phyloP scores from a whole-genome alignment of 1,140 invertebrate species.

The Achroia grisella region DNA sequence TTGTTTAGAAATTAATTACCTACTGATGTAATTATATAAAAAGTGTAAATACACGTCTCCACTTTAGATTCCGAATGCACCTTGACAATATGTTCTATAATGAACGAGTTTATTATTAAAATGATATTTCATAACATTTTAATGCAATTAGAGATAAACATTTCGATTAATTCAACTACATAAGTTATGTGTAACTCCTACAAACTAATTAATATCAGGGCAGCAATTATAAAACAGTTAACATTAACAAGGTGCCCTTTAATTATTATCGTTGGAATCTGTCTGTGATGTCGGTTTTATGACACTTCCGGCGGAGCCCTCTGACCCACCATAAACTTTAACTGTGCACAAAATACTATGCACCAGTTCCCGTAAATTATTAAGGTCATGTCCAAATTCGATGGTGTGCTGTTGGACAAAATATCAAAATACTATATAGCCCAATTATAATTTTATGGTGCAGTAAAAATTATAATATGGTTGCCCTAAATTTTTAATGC shows the following conservation, averaged over 20 bases:
- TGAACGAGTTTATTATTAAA: too few relatives aligned
- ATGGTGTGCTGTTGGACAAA: conserved; percentile 18
- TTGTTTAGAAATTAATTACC: too few relatives aligned
- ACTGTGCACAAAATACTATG: conserved; percentile 32
- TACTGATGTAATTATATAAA: too few relatives aligned
- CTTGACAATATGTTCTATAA: too few relatives aligned
- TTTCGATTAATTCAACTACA: neutral
- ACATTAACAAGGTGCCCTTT: conserved; percentile 63
- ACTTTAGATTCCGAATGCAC: too few relatives aligned
- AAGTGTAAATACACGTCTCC: too few relatives aligned
- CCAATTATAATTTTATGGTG: conserved; percentile 28
- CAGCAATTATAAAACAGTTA: conserved; percentile 60
- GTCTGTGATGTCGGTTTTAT: conserved; percentile 49
- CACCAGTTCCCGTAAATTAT: conserved; percentile 47
- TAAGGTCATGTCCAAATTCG: conserved; percentile 15
- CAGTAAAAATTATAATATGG: conserved; percentile 10
- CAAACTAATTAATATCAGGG: conserved; percentile 46
- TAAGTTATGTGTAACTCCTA: conserved; percentile 8
- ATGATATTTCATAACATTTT: too few relatives aligned
- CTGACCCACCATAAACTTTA: conserved; percentile 36
- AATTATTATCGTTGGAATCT: conserved; percentile 60
- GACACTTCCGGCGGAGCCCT: conserved; percentile 50
- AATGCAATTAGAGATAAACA: conserved; percentile 2
- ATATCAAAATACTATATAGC: conserved; percentile 23
- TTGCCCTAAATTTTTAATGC: too few relatives aligned